phyloP scores from a whole-genome alignment of 2,797 vertebrate species.

The Orientallactaga sibirica region DNA sequence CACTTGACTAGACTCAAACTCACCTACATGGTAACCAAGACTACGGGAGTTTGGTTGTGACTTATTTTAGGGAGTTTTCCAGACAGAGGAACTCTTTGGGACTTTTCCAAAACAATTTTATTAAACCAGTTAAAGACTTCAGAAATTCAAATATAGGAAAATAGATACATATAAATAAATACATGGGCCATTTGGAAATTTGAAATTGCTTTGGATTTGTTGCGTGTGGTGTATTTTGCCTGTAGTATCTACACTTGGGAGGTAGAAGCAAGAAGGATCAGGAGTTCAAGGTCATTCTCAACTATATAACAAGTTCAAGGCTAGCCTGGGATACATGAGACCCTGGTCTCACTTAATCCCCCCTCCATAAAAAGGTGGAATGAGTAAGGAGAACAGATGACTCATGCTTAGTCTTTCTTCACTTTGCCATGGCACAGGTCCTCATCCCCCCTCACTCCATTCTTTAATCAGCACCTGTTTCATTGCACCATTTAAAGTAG shows the following conservation, averaged over 20 bases:
- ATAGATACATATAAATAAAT: constrained; percentile 5
- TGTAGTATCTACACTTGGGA: neutral
- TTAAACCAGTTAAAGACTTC: constrained; percentile 53
- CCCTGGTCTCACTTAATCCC: neutral
- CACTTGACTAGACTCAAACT: neutral
- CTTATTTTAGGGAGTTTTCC: constrained; percentile 44
- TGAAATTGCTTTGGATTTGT: neutral
- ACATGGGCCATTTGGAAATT: neutral
- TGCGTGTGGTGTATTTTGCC: neutral
- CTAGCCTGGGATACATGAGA: neutral
- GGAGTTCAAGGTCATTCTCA: neutral
- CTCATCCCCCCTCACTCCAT: neutral
- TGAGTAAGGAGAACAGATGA: neutral
- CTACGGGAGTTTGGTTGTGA: constrained; percentile 35
- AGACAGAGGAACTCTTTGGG: constrained; percentile 39
- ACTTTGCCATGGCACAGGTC: neutral
- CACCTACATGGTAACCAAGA: constrained; percentile 26
- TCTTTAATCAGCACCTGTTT: constrained; percentile 53
- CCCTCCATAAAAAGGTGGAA: neutral
- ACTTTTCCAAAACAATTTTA: constrained; percentile 56
- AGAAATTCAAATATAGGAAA: constrained; percentile 61
- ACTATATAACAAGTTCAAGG: neutral
- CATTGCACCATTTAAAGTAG: constrained; percentile 48
- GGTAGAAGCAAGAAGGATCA: neutral
- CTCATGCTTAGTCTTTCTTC: neutral